A percentile compares a stretch with the other conserved stretches of the same genome.
Conservation (phyloP, 2,888 invertebrate species). For the Ligdia adustata region DNA sequence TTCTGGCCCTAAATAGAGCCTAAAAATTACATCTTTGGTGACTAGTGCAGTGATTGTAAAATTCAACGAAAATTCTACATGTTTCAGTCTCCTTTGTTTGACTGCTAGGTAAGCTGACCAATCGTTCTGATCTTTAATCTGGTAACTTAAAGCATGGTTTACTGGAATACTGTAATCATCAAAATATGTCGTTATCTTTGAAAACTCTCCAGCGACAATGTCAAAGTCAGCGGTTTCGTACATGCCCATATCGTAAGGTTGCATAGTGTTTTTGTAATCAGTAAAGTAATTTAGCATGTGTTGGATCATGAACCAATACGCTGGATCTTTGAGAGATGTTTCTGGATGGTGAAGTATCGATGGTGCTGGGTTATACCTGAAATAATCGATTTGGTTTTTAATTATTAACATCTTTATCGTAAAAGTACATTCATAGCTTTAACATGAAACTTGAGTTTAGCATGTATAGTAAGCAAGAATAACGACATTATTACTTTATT, state of each 20-base stretch:
- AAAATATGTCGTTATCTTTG: conserved; percentile 63
- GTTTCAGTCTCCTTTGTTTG: conserved; percentile 64
- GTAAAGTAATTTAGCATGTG: conserved; percentile 60
- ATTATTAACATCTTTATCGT: not conserved
- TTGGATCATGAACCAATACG: conserved; percentile 66
- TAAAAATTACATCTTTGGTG: conserved; percentile 50
- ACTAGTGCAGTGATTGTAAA: conserved; percentile 58
- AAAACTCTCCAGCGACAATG: conserved; percentile 51
- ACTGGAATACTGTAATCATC: conserved; percentile 62
- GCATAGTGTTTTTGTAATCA: conserved; percentile 56
- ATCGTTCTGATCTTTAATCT: conserved; percentile 30
- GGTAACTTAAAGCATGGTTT: conserved; percentile 48
- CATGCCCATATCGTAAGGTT: conserved; percentile 55
- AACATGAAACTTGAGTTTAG: too few relatives aligned
- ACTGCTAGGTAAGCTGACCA: conserved; percentile 48
- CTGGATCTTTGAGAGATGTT: conserved; percentile 69
- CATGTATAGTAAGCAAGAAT: too few relatives aligned
- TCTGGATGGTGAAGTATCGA: conserved; percentile 70
- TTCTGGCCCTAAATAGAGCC: conserved; percentile 69
- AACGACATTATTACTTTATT: too few relatives aligned
- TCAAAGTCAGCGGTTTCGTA: conserved; percentile 56
- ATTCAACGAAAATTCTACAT: conserved; percentile 57
- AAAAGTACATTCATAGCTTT: conserved; percentile 7
- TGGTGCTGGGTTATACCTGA: conserved; percentile 72
- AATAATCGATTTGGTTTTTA: not conserved